These are phyloP conservation scores for Threskiornis aethiopicus DNA, from an alignment of 2,797 vertebrate genomes.

Conservation along the genomic window DNA sequence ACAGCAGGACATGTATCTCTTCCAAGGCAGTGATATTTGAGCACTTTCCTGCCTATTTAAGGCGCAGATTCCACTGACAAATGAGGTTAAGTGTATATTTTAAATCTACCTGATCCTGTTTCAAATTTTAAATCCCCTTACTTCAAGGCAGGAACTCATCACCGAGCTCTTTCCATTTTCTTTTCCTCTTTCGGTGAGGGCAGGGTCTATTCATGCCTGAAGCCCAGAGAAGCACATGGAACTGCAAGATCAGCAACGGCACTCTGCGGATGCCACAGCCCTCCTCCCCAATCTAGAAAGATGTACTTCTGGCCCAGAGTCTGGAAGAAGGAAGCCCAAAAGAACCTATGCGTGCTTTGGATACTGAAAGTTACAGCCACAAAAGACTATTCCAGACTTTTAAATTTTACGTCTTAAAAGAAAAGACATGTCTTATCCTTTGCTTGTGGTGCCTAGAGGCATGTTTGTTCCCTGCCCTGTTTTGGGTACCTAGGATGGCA, in stretches of 20 bases:
- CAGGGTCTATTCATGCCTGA: background rate
- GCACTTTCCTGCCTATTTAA: background rate
- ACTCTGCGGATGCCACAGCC: background rate
- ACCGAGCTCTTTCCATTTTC: background rate
- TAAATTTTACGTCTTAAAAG: background rate
- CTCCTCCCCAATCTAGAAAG: background rate
- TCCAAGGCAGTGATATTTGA: background rate
- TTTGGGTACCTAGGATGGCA: background rate
- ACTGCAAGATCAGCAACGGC: background rate
- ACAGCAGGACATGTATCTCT: background rate
- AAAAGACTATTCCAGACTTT: background rate
- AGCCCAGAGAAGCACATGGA: background rate
- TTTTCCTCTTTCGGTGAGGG: background rate
- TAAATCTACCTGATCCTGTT: background rate
- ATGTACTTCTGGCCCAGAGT: background rate
- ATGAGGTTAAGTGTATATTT: background rate
- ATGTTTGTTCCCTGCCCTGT: background rate
- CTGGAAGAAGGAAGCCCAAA: background rate
- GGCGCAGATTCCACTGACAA: background rate
- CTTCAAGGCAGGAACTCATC: background rate
- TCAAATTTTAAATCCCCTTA: background rate
- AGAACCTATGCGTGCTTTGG: background rate
- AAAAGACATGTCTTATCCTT: background rate
- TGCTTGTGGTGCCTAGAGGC: background rate
- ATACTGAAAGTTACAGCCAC: background rate